Base-by-base conservation (phyloP, 1,140 invertebrate genomes). In the Drosophila lowei region DNA sequence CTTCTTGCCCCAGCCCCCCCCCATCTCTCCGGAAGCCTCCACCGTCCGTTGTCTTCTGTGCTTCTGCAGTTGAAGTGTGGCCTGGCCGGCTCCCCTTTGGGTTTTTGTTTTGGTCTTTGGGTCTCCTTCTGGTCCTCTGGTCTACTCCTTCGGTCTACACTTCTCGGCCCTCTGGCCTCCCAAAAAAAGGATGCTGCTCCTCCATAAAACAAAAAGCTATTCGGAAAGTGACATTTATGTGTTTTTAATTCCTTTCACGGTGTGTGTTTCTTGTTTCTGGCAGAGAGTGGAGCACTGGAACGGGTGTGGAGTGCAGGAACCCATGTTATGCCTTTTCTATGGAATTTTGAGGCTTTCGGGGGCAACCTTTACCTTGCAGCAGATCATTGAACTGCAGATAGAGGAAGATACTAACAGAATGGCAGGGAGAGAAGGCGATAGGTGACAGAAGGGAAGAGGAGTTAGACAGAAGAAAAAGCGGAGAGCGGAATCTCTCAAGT, bases 151-250 rank as follows among this genome's bases (percentile, higher is more conserved):
- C 25, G 48, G 25, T 56, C 16, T 55, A 18, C 18, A 30, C 42
- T 53, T 49, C 15, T 18, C 48, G 9, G 8, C 7, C 8, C 30
- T 34, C 9, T 34, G 30, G 30, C 9, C 34, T 11, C 34, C 34
- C 11, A 38, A 38, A 38, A 15, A 34, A 57, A 77, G 78, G 81
- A 85, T 75, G 77, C 72, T 77, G 34, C 80, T 81, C 83, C 83
- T 81, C 83, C 83, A 86, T 86, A 86, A 86, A 86, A 86, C 77
- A 88, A 86, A 86, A 86, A 68, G 83, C 70, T 81, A 72, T 88
- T 72, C 74, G 65, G 34, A 88, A 88, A 81, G 83, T 81, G 81
- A 86, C 77, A 86, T 86, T 86, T 86, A 86, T 86, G 77, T 86
- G 83, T 81, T 86, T 86, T 86, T 86, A 88, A 86, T 86, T 81